Base-by-base conservation (phyloP, 2,888 invertebrate species). In the Seira sanloemensis region DNA sequence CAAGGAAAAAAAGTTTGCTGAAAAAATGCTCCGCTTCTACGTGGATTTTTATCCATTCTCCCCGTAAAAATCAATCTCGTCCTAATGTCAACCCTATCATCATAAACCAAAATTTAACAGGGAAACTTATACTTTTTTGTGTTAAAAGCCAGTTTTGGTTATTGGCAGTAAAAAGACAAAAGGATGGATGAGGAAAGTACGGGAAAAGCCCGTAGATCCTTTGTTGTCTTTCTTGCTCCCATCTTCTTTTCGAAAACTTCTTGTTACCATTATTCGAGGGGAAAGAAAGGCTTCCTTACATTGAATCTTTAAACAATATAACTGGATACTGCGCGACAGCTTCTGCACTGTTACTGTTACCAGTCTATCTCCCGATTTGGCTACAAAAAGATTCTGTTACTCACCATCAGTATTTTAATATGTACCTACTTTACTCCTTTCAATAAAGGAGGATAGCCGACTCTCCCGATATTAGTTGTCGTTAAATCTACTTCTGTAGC, bases 41-140 rank as follows among this genome's bases (percentile, higher is more conserved):
- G 69, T n/a, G n/a, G 68, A 78, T 16, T n/a, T n/a, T n/a, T 79
- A 37, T 80, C 82, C 72, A 76, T 82, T 82, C 82, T 77, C 66
- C 74, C 68, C 75, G 25, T 80, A 87, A 87, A n/a, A 87, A 87
- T 87, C 87, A 87, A 87, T 87, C 87, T 86, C 86, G 77, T 76
- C 80, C 65, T 82, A 79, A 86, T 84, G 86, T 83, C 86, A 86
- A 78, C 86, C 84, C 84, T 82, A 82, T 82, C 82, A 82, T 82
- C 82, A 82, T 82, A 82, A 82, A 82, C 82, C 82, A 82, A 82
- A 81, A 75, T 65, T 75, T 74, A 25, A 75, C 7, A 54, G 37
- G 50, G 73, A 66, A 74, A 73, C 71, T 25, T 68, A 82, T 71
- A 72, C 50, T 76, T 72, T 62, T 76, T 82, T 82, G 71, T 82